phyloP scores from a whole-genome alignment of 2,888 invertebrate species.

The Bhutanitis thaidina region DNA sequence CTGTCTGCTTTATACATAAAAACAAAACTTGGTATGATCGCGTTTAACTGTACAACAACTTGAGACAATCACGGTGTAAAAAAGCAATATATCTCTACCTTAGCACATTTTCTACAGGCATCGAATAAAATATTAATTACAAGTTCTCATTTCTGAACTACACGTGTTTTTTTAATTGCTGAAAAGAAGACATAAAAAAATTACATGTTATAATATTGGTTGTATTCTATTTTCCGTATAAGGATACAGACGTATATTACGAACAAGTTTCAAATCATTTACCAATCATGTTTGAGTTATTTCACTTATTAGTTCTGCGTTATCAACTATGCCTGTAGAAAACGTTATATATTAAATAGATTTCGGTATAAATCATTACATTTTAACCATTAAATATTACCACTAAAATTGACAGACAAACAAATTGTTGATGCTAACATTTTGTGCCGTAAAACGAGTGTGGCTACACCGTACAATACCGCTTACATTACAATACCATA shows the following conservation, averaged over 20 bases:
- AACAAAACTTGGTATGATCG: slow-evolving; percentile 71
- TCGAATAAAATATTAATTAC: slow-evolving; percentile 4
- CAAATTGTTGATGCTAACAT: slow-evolving; percentile 69
- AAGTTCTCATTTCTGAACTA: no score
- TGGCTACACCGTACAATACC: slow-evolving; percentile 69
- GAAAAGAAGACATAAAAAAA: no score
- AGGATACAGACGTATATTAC: no score
- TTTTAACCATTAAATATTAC: slow-evolving; percentile 50
- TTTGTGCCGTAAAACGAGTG: slow-evolving; percentile 80
- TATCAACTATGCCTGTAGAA: slow-evolving; percentile 27
- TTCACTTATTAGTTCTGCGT: no score
- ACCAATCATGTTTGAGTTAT: no score
- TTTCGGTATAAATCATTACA: slow-evolving; percentile 61
- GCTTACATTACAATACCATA: slow-evolving; percentile 60
- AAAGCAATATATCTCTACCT: slow-evolving; percentile 23
- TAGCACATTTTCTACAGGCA: slow-evolving; percentile 32
- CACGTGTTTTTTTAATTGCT: no score
- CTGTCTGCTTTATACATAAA: slow-evolving; percentile 56
- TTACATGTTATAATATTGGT: no score
- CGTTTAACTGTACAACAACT: slow-evolving; percentile 59
- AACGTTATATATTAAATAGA: slow-evolving; percentile 27
- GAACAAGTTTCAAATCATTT: no score
- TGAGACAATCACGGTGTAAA: slow-evolving; percentile 32
- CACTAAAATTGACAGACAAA: slow-evolving; percentile 77
- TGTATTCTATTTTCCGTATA: no score